Conservation (phyloP, 2,888 invertebrate species). For the Hemaris fuciformis region DNA sequence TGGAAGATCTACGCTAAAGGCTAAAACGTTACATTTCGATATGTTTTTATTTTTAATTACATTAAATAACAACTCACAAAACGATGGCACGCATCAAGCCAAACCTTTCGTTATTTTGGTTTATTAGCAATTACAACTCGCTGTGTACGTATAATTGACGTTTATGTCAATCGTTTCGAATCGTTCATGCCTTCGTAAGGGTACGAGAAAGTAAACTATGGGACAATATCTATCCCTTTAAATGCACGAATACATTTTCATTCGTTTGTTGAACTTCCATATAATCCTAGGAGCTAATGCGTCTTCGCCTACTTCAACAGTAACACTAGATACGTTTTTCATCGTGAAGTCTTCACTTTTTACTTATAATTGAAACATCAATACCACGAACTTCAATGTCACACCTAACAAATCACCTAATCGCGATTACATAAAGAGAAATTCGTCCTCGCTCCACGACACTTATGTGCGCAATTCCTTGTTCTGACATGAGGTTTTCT, state of each 20-base stretch:
- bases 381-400: conserved; percentile 16
- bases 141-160: conserved; percentile 28
- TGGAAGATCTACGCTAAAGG: conserved; percentile 80
- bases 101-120: conserved; percentile 50
- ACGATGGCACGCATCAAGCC: conserved; percentile 74
- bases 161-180: conserved; percentile 19
- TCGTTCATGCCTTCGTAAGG: conserved; percentile 8
- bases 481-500: conserved; percentile 36
- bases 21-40: conserved; percentile 77
- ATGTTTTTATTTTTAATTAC: conserved; percentile 73
- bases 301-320: conserved; percentile 69
- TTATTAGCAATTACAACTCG: conserved; percentile 36
- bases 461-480: conserved; percentile 73
- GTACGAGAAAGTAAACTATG: conserved; percentile 11
- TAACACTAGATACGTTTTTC: conserved; percentile 44
- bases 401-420: conserved; percentile 33
- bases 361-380: conserved; percentile 59
- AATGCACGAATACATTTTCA: conserved; percentile 2
- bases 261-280: conserved; percentile 5
- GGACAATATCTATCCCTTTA: neutral
- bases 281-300: conserved; percentile 60
- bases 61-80: conserved; percentile 66
- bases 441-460: conserved; percentile 63
- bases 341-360: conserved; percentile 59
- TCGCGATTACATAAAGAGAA: conserved; percentile 48